Conservation (phyloP, 2,113 vertebrate genomes). For the Ancistrus triradiatus region DNA sequence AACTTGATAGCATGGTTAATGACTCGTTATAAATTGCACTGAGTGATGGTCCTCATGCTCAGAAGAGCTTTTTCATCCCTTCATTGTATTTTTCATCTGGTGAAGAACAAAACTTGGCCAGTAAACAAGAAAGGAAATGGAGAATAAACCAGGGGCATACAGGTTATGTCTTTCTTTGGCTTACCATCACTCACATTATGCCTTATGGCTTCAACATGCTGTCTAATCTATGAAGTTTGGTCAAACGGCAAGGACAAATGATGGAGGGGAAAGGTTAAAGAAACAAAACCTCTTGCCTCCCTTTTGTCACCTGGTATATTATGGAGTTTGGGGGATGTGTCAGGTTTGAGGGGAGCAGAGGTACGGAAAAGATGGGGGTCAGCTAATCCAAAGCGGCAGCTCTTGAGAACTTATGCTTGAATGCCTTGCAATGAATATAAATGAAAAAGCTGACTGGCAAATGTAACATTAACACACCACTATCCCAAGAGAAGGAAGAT, state of each 20-base stretch:
- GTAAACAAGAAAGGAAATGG: neutral
- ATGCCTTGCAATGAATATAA: slow-evolving; percentile 84
- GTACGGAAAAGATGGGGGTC: slow-evolving; percentile 62
- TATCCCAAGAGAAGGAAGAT: slow-evolving; percentile 61
- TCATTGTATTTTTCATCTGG: slow-evolving; percentile 32
- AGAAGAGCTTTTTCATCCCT: slow-evolving; percentile 38
- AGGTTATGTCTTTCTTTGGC: slow-evolving; percentile 5
- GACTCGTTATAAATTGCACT: slow-evolving; percentile 53
- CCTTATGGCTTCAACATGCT: slow-evolving; percentile 27
- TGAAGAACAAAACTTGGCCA: no score
- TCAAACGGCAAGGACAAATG: slow-evolving; percentile 44
- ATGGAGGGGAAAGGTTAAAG: slow-evolving; percentile 55
- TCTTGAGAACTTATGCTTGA: slow-evolving; percentile 66
- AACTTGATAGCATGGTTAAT: slow-evolving; percentile 54
- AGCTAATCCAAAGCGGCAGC: slow-evolving; percentile 71
- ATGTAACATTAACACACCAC: slow-evolving; percentile 80
- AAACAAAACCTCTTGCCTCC: slow-evolving; percentile 42
- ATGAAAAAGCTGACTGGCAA: slow-evolving; percentile 70
- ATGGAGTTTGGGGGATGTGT: slow-evolving; percentile 39
- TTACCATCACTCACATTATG: slow-evolving; percentile 3
- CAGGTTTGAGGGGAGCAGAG: slow-evolving; percentile 20
- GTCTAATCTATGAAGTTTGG: neutral
- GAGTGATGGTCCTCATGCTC: slow-evolving; percentile 48
- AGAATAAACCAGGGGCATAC: neutral
- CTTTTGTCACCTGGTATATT: slow-evolving; percentile 52